Conservation (phyloP, 2,113 vertebrate genomes). For the Cariama cristata region DNA sequence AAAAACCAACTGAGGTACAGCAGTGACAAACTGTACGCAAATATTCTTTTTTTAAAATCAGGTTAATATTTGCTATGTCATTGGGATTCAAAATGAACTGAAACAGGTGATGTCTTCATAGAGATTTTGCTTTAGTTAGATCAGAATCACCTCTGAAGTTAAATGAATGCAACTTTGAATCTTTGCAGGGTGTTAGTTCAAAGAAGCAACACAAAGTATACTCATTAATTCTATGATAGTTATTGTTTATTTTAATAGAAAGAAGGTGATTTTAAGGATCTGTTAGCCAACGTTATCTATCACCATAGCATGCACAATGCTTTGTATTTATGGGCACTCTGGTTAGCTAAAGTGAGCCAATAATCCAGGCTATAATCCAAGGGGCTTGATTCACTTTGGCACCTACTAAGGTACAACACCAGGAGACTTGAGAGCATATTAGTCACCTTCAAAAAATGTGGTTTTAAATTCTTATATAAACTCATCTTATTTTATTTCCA, state of each 20-base stretch:
- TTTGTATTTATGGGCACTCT: neutral
- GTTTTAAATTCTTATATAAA: neutral
- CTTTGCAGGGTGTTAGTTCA: neutral
- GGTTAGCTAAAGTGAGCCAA: neutral
- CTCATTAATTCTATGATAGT: neutral
- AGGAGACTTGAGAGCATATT: neutral
- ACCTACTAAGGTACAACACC: neutral
- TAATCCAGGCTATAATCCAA: neutral
- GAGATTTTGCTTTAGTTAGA: neutral
- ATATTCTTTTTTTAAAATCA: neutral
- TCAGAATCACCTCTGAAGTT: neutral
- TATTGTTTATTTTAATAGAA: neutral
- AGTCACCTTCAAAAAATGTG: neutral
- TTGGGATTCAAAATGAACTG: neutral
- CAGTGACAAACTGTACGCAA: neutral
- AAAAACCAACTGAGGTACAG: neutral
- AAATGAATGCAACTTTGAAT: neutral
- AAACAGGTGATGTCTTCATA: neutral
- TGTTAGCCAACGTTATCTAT: neutral
- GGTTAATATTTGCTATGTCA: neutral
- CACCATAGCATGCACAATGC: neutral
- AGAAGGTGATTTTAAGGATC: neutral
- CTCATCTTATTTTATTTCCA: neutral
- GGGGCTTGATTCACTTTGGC: neutral
- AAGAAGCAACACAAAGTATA: neutral